Conservation (phyloP, 2,113 vertebrate genomes). For the Gymnorhina tibicen region DNA sequence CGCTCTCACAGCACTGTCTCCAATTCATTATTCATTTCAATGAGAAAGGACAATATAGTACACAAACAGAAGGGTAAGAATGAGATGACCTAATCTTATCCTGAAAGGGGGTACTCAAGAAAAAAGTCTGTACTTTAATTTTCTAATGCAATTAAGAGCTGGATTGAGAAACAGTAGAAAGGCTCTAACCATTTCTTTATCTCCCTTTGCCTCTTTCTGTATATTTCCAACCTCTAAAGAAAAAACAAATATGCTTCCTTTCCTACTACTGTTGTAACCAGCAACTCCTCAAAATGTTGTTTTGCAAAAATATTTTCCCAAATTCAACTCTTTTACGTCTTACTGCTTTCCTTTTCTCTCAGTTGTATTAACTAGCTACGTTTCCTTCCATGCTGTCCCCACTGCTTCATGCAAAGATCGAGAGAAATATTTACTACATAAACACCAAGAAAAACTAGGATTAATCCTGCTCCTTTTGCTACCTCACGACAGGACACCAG, state of each 20-base stretch:
- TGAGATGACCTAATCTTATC: background rate
- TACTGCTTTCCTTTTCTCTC: background rate
- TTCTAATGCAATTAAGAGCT: background rate
- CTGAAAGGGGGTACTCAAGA: background rate
- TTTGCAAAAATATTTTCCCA: background rate
- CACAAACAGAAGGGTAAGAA: background rate
- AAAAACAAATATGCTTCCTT: background rate
- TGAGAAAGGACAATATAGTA: background rate
- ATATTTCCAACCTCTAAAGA: background rate
- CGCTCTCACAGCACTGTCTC: background rate
- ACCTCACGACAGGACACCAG: background rate
- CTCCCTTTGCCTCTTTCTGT: background rate
- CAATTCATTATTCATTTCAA: background rate
- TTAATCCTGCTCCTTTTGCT: background rate
- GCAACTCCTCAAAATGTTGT: background rate
- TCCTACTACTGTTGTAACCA: background rate
- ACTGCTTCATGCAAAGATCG: background rate
- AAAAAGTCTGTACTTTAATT: background rate
- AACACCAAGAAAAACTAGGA: background rate
- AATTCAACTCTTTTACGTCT: background rate
- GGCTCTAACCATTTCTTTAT: background rate
- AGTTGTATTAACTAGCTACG: background rate
- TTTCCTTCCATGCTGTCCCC: background rate
- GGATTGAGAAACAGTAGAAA: background rate
- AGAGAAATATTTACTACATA: background rate